These are phyloP conservation scores for Thymelicus sylvestris DNA, from an alignment of 2,888 invertebrate genomes.

Conservation along the genomic window DNA sequence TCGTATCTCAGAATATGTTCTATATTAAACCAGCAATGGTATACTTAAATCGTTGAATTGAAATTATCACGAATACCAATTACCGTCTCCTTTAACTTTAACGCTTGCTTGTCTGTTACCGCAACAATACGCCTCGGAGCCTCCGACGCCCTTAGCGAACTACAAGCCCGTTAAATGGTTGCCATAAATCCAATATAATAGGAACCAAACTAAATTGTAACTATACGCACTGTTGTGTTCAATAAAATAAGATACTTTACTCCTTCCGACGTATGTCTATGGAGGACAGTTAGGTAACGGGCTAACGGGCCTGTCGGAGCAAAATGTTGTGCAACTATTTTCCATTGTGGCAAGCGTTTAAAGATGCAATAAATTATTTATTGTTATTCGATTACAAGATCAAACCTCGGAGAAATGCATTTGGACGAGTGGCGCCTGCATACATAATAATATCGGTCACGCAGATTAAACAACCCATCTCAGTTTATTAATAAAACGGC, in stretches of 20 bases:
- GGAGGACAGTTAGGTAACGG: conserved; percentile 21
- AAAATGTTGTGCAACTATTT: conserved; percentile 25
- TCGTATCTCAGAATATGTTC: conserved; percentile 5
- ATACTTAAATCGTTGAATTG: conserved; percentile 8
- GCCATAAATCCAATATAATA: conserved; percentile 45
- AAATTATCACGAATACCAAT: conserved; percentile 33
- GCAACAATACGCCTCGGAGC: conserved; percentile 43
- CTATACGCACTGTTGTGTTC: conserved; percentile 17
- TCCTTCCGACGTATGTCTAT: conserved; percentile 7
- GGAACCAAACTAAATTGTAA: conserved; percentile 39
- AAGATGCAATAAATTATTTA: conserved; percentile 20
- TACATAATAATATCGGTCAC: conserved; percentile 27
- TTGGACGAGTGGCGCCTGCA: conserved; percentile 21
- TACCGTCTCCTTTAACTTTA: conserved; percentile 32
- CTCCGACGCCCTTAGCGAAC: conserved; percentile 40
- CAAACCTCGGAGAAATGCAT: conserved; percentile 28
- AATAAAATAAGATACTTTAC: conserved; percentile 34
- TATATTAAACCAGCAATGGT: conserved; percentile 28
- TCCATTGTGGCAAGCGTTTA: conserved; percentile 13
- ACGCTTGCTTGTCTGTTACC: conserved; percentile 48
- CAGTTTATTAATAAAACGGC: conserved; percentile 29
- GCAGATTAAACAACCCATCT: conserved; percentile 25
- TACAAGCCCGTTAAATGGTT: conserved; percentile 41
- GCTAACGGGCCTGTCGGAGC: conserved; percentile 19
- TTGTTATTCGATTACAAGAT: conserved; percentile 21